Evolutionary conservation across 1,140 invertebrate species (phyloP).

Genomic region (Papilio machaon): DNA sequence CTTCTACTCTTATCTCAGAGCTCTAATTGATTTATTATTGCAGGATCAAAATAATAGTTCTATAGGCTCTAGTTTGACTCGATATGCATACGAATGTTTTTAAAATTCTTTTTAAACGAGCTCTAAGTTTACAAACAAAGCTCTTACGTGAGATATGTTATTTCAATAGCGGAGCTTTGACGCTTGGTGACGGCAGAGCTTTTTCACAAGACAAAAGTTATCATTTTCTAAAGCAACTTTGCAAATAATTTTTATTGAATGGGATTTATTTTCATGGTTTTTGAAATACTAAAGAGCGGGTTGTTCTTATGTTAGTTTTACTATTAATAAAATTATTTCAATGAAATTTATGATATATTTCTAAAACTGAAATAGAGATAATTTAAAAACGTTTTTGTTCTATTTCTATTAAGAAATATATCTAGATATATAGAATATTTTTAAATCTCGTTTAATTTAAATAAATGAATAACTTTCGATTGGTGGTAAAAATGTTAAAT

Average conservation of each 20-base stretch:
- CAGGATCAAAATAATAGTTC: no score
- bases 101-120: background rate
- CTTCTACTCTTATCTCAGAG: no score
- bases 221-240: background rate
- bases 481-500: no score
- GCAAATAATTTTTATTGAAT: background rate
- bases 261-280: background rate
- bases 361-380: background rate
- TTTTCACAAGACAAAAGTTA: background rate
- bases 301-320: background rate
- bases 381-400: background rate
- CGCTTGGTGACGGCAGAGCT: background rate
- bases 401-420: background rate
- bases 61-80: no score
- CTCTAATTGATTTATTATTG: no score
- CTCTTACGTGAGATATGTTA: background rate
- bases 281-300: background rate
- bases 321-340: constrained; percentile 1
- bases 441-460: no score
- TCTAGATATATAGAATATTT: background rate
- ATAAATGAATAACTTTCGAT: no score
- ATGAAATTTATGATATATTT: background rate
- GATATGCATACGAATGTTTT: no score
- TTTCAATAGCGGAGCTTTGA: background rate
- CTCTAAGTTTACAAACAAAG: background rate